These are phyloP conservation scores for Scaptomyza tumidula DNA, from an alignment of 2,888 invertebrate species.

Conservation along the genomic window DNA sequence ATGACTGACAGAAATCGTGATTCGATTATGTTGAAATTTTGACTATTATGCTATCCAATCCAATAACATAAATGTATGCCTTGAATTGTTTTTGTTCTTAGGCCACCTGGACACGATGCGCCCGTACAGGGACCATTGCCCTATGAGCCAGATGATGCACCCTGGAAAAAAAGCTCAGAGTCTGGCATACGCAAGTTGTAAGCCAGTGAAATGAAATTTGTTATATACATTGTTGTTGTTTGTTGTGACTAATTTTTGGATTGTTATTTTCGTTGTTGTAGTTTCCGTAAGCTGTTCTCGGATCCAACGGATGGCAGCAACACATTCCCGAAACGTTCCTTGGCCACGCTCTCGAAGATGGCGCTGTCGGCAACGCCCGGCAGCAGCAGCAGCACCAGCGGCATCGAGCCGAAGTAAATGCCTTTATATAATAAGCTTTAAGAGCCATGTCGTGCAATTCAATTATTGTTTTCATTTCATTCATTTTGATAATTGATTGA, in stretches of 20 bases:
- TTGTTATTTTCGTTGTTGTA: conserved; percentile 82
- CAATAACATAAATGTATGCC: no score
- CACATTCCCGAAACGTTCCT: conserved; percentile 91
- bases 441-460: conserved; percentile 57
- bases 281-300: conserved; percentile 95
- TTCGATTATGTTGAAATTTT: no score
- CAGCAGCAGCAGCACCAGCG: conserved; percentile 57
- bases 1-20: no score
- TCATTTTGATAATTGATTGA: not conserved
- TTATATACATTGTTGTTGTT: not conserved
- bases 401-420: conserved; percentile 69
- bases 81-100: conserved; percentile 24
- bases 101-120: conserved; percentile 90
- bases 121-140: conserved; percentile 99
- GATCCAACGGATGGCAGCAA: conserved; percentile 86
- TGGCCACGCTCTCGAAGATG: conserved; percentile 92
- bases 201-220: conserved; percentile 83
- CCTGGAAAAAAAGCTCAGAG: conserved; percentile 92
- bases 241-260: not conserved
- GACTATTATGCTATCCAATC: no score
- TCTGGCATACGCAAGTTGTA: conserved; percentile 96
- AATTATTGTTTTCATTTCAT: not conserved
- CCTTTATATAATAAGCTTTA: conserved; percentile 58
- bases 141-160: conserved; percentile 98
- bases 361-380: conserved; percentile 85